Evolutionary conservation across 2,888 invertebrate genomes (phyloP), one percentile per base, ranked within the genome.

Genomic region (Drosophila infuscata): DNA sequence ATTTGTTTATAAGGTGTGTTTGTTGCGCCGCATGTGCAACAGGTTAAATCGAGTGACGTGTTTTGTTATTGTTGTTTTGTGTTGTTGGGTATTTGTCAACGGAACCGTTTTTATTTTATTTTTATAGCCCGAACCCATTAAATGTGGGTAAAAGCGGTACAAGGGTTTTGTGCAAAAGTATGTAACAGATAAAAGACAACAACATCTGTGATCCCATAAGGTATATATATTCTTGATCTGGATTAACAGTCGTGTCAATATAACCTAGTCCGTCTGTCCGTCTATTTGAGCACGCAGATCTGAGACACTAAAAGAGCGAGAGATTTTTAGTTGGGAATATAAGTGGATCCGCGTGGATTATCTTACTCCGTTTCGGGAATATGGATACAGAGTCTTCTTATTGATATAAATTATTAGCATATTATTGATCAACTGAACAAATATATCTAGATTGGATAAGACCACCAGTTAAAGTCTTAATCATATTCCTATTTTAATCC

Each of bases 1-100:
- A 88, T 86, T 86, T 86, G 88, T 86, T 86, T 85, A 78, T 74
- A 70, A 83, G 83, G 87, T 86, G 84, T 84, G 86, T 86, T 83
- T 69, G 64, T 36, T 60, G 70, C 62, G 70, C 72, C 70, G 64
- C 64, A 79, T 78, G 70, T 82, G 86, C 88, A 84, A 88, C 88
- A 88, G 88, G 88, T 88, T 88, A 81, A 82, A 71, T 52, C 76
- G 82, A 80, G 76, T 85, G 81, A 81, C 83, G 74, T 76, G 60
- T 46, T 68, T 61, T 66, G 32, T 64, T 60, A 36, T 56, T 66
- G 48, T 52, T 25, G 25, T 25, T 25, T 25, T 25, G 20, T 25
- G 25, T 25, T 69, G 62, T 59, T 54, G 74, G 59, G 73, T 51
- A 83, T 85, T 85, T 86, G 86, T 86, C 83, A 84, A 78, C 81